Evolutionary conservation across 2,113 vertebrate genomes (phyloP), one percentile per base, ranked within the genome.

Genomic region (Pheucticus melanocephalus): DNA sequence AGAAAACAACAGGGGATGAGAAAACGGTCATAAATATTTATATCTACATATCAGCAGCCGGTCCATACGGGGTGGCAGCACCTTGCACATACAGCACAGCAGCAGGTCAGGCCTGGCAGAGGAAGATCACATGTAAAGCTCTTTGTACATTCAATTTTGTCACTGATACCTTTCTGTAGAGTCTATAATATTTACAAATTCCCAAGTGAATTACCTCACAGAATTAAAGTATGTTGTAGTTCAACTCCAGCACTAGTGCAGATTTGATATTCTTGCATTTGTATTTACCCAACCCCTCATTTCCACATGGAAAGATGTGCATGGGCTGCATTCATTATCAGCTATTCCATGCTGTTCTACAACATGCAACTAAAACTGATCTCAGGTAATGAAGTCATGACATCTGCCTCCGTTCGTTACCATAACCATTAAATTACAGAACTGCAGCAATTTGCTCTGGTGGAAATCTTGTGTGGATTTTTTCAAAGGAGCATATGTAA

Each of bases 61-160:
- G 18, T 45, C 39, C 54, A 16, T 20, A 31, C 18, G 53, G 15
- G 20, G 42, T n/a, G 35, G 30, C 14, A 57, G 10, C 24, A 35
- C 27, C 21, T 78, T 75, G 27, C 10, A 18, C 0, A 1, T 20
- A 19, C 3, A 57, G 13, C 18, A 54, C 10, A 63, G 4, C 12
- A 75, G 5, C 27, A 61, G 44, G 7, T 24, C 37, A 82, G 16
- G 18, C 35, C 25, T 47, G 7, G 10, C 1, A 2, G 7, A 66
- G 6, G 7, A 84, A 7, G 25, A 61, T 75, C 33, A 59, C 9
- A 37, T 27, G 30, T 50, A 70, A 59, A 35, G 4, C 2, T 50
- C 9, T 77, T 59, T 24, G 11, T 45, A 20, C 40, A 86, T 48
- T 48, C 30, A 45, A 0, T 42, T 92, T 83, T 75, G 22, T 63